Base-by-base conservation (phyloP, 1,140 invertebrate genomes). In the Panagrolaimus sp. region DNA sequence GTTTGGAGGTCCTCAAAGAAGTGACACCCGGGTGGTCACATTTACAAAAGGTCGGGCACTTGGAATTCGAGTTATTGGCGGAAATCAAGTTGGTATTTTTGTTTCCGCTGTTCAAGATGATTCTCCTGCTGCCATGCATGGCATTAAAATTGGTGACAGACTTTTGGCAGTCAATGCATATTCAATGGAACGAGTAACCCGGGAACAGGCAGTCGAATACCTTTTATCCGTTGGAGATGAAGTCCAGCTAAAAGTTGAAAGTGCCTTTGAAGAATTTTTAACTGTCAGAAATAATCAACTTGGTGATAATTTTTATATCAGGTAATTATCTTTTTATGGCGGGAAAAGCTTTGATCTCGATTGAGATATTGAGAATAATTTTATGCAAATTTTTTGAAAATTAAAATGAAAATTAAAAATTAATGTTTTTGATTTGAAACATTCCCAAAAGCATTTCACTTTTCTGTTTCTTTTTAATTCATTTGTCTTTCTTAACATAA, bases 71-170 rank as follows among this genome's bases (percentile, higher is more conserved):
- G 84, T 98, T 44, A 95, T 93, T 1, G 96, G 96, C 15, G 96
- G 96, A n/a, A 98, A 99, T 84, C 89, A 94, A 80, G 93, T 92
- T 0, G 96, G 96, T 0, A 96, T 98, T 79, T 98, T 97, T 85
- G 94, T 99, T 24, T 94, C 93, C 0, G 94, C 93, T 1, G 94
- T 98, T 0, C 94, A 97, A 83, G 91, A 93, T 0, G 91, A 92
- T 48, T 94, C 91, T 82, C 93, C 92, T 6, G 95, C 95, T 0
- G 92, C 93, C 0, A 85, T 93, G 32, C 92, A 97, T 86, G 95
- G 95, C 12, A 86, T 99, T 1, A 90, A 71, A 63, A 64, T 79
- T 17, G 81, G 73, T 8, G 69, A 77, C 21, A 62, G 78, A 17
- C 38, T 83, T 21, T 69, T 74, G 78, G 3, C 80, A 90, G 92